Conservation (phyloP, 2,113 vertebrate genomes). For the Miniopterus natalensis region DNA sequence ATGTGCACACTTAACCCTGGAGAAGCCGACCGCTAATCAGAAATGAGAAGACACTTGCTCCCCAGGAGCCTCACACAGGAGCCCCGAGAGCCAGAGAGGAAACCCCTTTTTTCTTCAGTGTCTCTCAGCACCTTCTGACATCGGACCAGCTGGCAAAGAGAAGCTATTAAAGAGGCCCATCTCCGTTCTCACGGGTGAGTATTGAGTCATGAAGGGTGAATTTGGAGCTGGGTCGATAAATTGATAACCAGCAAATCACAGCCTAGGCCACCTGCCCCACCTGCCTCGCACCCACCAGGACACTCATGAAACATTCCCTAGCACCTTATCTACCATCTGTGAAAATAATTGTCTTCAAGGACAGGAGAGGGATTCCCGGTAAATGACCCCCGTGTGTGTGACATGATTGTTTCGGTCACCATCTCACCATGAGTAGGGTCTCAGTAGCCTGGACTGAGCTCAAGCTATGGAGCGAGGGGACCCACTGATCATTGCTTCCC, state of each 20-base stretch:
- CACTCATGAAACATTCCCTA: neutral
- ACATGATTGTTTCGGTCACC: neutral
- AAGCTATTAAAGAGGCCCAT: neutral
- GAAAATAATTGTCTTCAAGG: neutral
- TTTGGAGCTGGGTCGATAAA: neutral
- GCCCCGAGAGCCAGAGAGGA: neutral
- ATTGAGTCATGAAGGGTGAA: neutral
- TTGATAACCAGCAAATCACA: neutral
- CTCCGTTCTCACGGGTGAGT: neutral
- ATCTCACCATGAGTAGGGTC: neutral
- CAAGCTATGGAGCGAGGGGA: neutral
- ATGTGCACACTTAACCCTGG: fast-evolving
- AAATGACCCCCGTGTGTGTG: neutral
- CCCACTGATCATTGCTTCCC: neutral
- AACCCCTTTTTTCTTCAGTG: neutral
- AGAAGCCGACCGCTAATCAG: neutral
- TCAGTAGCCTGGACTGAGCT: neutral
- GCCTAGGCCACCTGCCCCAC: fast-evolving
- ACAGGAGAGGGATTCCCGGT: neutral
- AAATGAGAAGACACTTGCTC: neutral
- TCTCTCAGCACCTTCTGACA: neutral
- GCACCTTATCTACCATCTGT: neutral
- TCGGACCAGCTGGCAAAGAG: neutral
- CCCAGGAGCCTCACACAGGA: neutral
- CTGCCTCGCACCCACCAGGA: neutral